These are phyloP conservation scores for Acromyrmex charruanus DNA, from an alignment of 1,140 invertebrate genomes.

Conservation along the genomic window DNA sequence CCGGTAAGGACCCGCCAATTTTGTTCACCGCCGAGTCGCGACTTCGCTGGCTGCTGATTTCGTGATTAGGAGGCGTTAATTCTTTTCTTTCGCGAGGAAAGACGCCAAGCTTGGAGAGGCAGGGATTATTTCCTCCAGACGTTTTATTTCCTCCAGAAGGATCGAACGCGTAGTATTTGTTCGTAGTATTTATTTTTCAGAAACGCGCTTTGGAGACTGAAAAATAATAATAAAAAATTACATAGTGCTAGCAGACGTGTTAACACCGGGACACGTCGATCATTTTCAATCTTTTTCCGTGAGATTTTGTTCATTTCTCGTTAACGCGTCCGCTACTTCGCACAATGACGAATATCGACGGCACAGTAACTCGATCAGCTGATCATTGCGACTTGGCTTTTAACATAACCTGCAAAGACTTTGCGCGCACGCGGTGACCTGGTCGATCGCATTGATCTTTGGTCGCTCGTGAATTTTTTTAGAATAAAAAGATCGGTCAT, in stretches of 20 bases:
- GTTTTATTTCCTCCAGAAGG: no score
- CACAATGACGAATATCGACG: background rate
- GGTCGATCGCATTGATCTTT: background rate
- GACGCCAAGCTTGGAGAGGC: background rate
- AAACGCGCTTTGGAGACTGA: background rate
- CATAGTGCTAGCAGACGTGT: background rate
- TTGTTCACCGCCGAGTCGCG: background rate
- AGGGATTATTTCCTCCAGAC: background rate
- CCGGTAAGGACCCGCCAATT: background rate
- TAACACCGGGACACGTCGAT: background rate
- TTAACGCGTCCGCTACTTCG: background rate
- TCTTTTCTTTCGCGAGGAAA: background rate
- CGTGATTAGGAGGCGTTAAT: background rate
- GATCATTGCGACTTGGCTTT: background rate
- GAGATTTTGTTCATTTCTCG: background rate
- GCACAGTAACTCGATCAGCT: background rate
- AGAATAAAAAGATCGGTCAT: background rate
- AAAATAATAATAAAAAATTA: background rate
- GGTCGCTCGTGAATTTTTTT: background rate
- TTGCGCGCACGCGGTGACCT: background rate
- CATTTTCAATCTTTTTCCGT: conserved; percentile 8
- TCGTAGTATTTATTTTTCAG: background rate
- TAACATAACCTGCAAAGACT: background rate
- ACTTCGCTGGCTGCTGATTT: no score
- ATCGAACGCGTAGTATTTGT: background rate